Evolutionary conservation across 1,140 invertebrate species (phyloP).

Genomic region (Nasonia longicornis): DNA sequence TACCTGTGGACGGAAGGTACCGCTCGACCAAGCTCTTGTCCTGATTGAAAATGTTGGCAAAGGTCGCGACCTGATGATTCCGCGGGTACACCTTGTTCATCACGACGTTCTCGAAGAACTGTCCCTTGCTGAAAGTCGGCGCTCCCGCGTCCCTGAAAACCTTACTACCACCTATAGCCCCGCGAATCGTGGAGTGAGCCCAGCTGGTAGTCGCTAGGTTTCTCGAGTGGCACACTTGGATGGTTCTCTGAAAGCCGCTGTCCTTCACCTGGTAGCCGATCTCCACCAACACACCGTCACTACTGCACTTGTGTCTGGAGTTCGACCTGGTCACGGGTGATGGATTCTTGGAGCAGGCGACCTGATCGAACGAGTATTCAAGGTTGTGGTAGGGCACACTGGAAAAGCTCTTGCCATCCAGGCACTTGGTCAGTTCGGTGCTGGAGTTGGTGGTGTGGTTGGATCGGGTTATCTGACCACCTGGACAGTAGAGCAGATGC

Average conservation of each 20-base stretch:
- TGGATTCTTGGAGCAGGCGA: conserved; percentile 24
- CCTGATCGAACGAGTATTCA: conserved; percentile 7
- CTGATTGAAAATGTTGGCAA: conserved; percentile 25
- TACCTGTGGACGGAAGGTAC: conserved; percentile 18
- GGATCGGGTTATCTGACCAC: background rate
- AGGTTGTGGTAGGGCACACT: background rate
- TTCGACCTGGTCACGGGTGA: conserved; percentile 5
- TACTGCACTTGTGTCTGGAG: background rate
- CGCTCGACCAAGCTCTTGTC: conserved; percentile 14
- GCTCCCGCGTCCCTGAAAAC: background rate
- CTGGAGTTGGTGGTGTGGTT: background rate
- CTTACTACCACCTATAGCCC: background rate
- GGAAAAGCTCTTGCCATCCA: background rate
- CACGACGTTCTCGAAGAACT: background rate
- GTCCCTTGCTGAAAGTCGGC: conserved; percentile 23
- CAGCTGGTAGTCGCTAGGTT: conserved; percentile 24
- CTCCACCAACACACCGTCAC: conserved; percentile 8
- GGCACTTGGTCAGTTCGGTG: background rate
- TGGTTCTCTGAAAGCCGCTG: background rate
- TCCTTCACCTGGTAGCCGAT: conserved; percentile 23
- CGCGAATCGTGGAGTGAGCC: conserved; percentile 19
- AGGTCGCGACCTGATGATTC: background rate
- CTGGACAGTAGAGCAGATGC: conserved; percentile 13
- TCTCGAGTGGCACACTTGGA: conserved; percentile 24
- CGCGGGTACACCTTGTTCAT: conserved; percentile 26